Conservation (phyloP, 2,113 vertebrate genomes). For the Polypterus senegalus region DNA sequence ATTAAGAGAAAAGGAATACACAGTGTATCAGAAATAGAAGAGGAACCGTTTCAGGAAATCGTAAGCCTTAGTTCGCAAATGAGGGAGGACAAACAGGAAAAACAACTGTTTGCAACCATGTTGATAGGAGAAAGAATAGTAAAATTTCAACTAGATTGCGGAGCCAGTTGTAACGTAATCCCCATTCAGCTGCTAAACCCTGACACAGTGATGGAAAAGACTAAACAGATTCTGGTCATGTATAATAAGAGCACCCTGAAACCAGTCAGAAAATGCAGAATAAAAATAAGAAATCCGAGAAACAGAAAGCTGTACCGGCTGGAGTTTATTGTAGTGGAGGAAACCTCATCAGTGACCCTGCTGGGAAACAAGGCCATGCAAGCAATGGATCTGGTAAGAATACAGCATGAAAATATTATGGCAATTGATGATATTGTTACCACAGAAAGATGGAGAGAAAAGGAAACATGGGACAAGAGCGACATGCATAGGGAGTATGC, state of each 20-base stretch:
- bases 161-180: constrained; percentile 9
- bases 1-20: too few relatives aligned
- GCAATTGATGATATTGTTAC: constrained; percentile 9
- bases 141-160: constrained; percentile 19
- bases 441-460: neutral
- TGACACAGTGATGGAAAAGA: constrained; percentile 5
- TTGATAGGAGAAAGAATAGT: constrained; percentile 5
- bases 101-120: constrained; percentile 7
- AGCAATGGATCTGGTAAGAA: constrained; percentile 10
- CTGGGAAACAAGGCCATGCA: constrained; percentile 1
- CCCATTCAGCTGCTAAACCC: constrained; percentile 2
- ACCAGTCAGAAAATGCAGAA: constrained; percentile 2
- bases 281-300: constrained; percentile 14
- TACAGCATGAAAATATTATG: constrained; percentile 9
- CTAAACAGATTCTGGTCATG: constrained; percentile 7
- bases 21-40: too few relatives aligned
- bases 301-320: too few relatives aligned
- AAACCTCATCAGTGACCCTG: neutral
- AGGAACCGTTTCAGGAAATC: too few relatives aligned
- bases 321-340: constrained; percentile 17
- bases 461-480: too few relatives aligned
- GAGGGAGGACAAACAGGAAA: too few relatives aligned
- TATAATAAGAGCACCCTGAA: constrained; percentile 7
- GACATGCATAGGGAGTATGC: too few relatives aligned
- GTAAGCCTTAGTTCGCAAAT: too few relatives aligned